These are phyloP conservation scores for Caranx ignobilis DNA, from an alignment of 2,113 vertebrate species.

Conservation along the genomic window DNA sequence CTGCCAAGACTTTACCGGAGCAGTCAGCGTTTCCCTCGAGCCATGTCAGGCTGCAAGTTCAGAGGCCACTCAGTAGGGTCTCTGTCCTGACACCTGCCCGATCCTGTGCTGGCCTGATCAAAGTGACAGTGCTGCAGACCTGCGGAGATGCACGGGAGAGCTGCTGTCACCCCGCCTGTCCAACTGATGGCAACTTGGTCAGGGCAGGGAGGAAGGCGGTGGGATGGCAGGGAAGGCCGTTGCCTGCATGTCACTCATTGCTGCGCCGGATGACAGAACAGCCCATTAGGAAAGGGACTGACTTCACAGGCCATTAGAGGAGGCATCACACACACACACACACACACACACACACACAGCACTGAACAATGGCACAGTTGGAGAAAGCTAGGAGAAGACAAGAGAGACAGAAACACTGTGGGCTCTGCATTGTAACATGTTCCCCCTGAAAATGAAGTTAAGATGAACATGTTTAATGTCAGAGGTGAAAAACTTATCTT, in stretches of 20 bases:
- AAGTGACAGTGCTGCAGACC: conserved; percentile 68
- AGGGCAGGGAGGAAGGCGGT: conserved; percentile 41
- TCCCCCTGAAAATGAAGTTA: not conserved
- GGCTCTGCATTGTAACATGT: conserved; percentile 9
- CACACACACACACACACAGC: conserved; percentile 62
- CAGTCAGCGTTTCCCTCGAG: conserved; percentile 65
- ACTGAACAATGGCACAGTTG: conserved; percentile 72
- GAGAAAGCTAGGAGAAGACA: conserved; percentile 18
- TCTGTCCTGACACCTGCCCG: conserved; percentile 67
- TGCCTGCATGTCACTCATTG: conserved; percentile 77
- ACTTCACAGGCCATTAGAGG: conserved; percentile 85
- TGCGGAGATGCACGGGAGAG: conserved; percentile 64
- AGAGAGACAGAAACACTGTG: conserved; percentile 20
- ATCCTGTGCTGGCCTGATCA: conserved; percentile 61
- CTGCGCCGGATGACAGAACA: conserved; percentile 80
- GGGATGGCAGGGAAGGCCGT: conserved; percentile 46
- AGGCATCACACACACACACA: conserved; percentile 75
- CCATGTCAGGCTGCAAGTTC: conserved; percentile 56
- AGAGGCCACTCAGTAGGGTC: conserved; percentile 56
- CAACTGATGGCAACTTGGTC: conserved; percentile 67
- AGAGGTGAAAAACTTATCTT: not conserved
- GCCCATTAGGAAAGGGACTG: conserved; percentile 80
- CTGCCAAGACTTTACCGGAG: conserved; percentile 53
- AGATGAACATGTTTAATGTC: conserved; percentile 4
- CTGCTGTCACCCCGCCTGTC: conserved; percentile 76